A percentile compares a stretch with the other conserved stretches of the same genome.
Conservation (phyloP, 2,113 vertebrate species). For the Panurus biarmicus region DNA sequence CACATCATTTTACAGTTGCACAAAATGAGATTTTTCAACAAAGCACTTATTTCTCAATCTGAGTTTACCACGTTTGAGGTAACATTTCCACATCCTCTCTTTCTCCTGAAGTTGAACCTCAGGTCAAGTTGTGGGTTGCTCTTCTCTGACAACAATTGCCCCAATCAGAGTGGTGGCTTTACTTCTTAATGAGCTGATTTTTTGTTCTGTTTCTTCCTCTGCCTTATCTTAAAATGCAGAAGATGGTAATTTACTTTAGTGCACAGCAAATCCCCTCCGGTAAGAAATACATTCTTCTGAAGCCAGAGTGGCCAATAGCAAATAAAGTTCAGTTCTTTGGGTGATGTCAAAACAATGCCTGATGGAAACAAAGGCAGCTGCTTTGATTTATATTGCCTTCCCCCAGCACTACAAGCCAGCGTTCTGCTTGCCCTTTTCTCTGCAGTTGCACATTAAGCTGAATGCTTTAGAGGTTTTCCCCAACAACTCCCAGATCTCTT, state of each 20-base stretch:
- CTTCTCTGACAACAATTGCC: background rate
- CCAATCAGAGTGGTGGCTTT: background rate
- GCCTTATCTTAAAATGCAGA: constrained; percentile 20
- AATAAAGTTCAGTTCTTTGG: constrained; percentile 43
- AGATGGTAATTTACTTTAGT: background rate
- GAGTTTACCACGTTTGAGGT: background rate
- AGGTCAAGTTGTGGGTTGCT: background rate
- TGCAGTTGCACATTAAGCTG: constrained; percentile 50
- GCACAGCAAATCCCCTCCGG: background rate
- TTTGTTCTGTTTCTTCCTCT: background rate
- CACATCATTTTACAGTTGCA: background rate
- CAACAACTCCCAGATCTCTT: constrained; percentile 66
- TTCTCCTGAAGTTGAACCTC: background rate
- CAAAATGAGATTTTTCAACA: background rate
- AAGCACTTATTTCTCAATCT: background rate
- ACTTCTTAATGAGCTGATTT: background rate
- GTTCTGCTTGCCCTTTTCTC: constrained; percentile 49
- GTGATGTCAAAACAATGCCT: constrained; percentile 20
- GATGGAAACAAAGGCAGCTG: constrained; percentile 29
- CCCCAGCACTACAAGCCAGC: constrained; percentile 1
- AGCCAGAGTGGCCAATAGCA: constrained; percentile 9
- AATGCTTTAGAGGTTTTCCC: constrained; percentile 65
- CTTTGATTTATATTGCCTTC: constrained; percentile 66
- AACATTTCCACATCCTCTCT: background rate
- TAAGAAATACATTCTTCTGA: background rate